These are phyloP conservation scores for Nomada fabriciana DNA, from an alignment of 2,888 invertebrate genomes.

Conservation along the genomic window DNA sequence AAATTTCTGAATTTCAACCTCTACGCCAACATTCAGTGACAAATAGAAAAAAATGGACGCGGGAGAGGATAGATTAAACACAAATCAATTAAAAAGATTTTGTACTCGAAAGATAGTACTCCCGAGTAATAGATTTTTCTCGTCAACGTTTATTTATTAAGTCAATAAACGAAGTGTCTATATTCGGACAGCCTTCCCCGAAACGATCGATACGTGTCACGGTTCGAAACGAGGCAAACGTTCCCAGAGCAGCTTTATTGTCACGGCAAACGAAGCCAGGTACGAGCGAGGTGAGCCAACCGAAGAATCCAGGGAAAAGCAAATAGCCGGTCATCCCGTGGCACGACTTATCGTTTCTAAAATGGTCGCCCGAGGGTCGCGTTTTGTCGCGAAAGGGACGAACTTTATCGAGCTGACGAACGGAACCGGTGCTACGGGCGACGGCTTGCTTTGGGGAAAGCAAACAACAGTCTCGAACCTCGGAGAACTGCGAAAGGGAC, in stretches of 20 bases:
- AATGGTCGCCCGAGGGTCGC: conserved; percentile 46
- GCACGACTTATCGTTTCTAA: conserved; percentile 62
- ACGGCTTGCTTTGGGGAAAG: conserved; percentile 66
- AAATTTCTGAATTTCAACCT: conserved; percentile 4
- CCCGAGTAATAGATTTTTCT: background rate
- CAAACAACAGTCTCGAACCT: conserved; percentile 58
- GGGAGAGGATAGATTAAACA: background rate
- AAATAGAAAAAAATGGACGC: background rate
- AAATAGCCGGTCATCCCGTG: conserved; percentile 55
- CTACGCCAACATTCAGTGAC: background rate
- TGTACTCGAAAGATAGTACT: background rate
- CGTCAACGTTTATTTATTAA: too few species aligned
- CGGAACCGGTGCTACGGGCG: conserved; percentile 11
- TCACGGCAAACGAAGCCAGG: conserved; percentile 36
- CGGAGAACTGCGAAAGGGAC: conserved; percentile 3
- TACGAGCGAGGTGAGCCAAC: background rate
- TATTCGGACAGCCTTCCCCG: background rate
- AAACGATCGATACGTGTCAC: conserved; percentile 19
- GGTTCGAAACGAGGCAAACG: conserved; percentile 7
- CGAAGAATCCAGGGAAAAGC: conserved; percentile 38
- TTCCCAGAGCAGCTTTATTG: conserved; percentile 36
- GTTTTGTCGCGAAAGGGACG: conserved; percentile 31
- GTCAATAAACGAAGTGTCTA: background rate
- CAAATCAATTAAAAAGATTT: too few species aligned
- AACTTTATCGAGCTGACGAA: conserved; percentile 63